phyloP scores from a whole-genome alignment of 2,113 vertebrate genomes.

The Myotis yumanensis region DNA sequence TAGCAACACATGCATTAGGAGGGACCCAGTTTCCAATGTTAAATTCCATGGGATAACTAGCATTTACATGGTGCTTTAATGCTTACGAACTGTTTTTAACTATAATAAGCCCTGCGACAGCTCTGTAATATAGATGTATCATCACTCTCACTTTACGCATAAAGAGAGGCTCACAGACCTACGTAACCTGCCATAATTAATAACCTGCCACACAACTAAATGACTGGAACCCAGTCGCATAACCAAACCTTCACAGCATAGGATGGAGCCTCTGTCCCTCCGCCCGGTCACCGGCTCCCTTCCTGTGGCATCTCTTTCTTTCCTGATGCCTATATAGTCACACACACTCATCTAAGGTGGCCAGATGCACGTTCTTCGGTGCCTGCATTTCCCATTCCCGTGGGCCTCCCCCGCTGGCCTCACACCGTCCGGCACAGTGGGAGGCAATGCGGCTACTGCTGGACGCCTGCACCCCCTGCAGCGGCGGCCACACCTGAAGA shows the following conservation, averaged over 20 bases:
- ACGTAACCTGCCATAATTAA: neutral
- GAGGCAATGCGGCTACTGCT: neutral
- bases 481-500: neutral
- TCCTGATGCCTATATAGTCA: neutral
- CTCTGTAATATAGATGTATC: neutral
- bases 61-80: neutral
- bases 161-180: neutral
- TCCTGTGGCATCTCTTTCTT: neutral
- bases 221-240: neutral
- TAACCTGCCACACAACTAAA: neutral
- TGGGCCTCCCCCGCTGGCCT: neutral
- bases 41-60: neutral
- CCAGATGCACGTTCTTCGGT: neutral
- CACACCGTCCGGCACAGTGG: too few species aligned
- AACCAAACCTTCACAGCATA: neutral
- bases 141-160: neutral
- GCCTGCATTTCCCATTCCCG: neutral
- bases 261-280: neutral
- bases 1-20: neutral
- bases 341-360: neutral
- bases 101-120: neutral
- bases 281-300: neutral
- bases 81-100: neutral
- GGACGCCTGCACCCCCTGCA: fast-evolving
- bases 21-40: neutral